A percentile compares a stretch with the other conserved stretches of the same genome.
These are phyloP conservation scores for Drosophila nikananu DNA, from an alignment of 1,140 invertebrate genomes.

Conservation along the genomic window DNA sequence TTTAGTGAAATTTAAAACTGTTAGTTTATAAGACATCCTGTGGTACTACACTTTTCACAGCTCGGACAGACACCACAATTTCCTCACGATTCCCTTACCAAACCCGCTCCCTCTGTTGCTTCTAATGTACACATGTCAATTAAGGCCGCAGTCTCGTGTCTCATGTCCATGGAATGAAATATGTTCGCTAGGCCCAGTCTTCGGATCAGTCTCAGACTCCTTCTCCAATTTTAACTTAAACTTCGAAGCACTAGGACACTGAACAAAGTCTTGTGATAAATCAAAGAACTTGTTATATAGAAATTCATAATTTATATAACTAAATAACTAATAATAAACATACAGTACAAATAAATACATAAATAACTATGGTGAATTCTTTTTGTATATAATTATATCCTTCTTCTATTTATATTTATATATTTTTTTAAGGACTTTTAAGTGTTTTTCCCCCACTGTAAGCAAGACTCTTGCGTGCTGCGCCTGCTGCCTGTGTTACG, in stretches of 20 bases:
- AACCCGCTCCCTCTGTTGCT: constrained; percentile 35
- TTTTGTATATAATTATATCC: no score
- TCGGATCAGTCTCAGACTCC: constrained; percentile 31
- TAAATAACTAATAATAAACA: not conserved
- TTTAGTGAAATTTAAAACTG: not conserved
- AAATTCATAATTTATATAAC: not conserved
- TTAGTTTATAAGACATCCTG: not conserved
- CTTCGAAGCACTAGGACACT: constrained; percentile 1
- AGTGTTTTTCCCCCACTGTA: not conserved
- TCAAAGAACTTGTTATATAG: not conserved
- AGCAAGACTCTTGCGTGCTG: constrained; percentile 39
- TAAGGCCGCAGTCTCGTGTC: constrained; percentile 56
- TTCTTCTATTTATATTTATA: no score
- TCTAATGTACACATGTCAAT: constrained; percentile 82
- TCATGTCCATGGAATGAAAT: constrained; percentile 51
- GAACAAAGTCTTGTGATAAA: not conserved
- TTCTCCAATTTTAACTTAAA: constrained; percentile 34
- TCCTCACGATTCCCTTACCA: not conserved
- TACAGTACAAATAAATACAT: no score
- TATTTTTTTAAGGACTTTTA: not conserved
- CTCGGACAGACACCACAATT: not conserved
- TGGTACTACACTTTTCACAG: constrained; percentile 2
- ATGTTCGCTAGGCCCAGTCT: constrained; percentile 36
- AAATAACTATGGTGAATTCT: no score
- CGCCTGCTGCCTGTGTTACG: constrained; percentile 64